Base-by-base conservation (phyloP, 2,113 vertebrate species). In the Halichoeres trimaculatus region DNA sequence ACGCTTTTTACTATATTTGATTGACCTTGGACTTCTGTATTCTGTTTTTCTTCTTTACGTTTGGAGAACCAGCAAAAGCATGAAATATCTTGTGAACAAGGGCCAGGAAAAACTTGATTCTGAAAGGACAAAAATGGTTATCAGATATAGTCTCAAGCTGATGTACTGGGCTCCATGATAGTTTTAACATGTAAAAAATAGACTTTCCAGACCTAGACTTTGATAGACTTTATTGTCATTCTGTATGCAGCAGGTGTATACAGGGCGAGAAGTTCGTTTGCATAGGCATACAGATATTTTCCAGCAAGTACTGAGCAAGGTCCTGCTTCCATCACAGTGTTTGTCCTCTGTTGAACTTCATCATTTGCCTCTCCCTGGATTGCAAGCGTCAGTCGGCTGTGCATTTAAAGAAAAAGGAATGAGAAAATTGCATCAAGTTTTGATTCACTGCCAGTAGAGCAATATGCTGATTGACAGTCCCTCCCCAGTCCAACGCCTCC, bases 1-100 rank as follows among this genome's bases (percentile, higher is more conserved):
- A 63, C 66, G 62, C 51, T 40, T 24, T 26, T 56, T 30, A 23
- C 30, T 16, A 62, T 58, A 45, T 34, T 19, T 45, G 10, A 24
- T 20, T 55, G 59, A 66, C 56, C 34, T 57, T 59, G 40, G n/a
- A 1, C n/a, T 43, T 5, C 14, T 43, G 4, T 40, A 10, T 6
- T 30, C 30, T 30, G 30, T 30, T 30, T 13, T 40, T 30, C 6
- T 30, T 30, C 10, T 40, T n/a, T n/a, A n/a, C n/a, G 38, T 40
- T 2, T 2, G 12, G 12, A 40, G 38, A 40, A 11, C 38, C 12
- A 40, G 10, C 9, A 2, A 10, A 40, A 11, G 12, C 9, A 2
- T 16, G 5, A 4, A 43, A 16, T 43, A 13, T 43, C 41, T 5
- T 14, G 41, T 16, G 3, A 43, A 43, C 13, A 43, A 7, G 2